phyloP scores from a whole-genome alignment of 1,140 invertebrate species.

The Ooceraea biroi region DNA sequence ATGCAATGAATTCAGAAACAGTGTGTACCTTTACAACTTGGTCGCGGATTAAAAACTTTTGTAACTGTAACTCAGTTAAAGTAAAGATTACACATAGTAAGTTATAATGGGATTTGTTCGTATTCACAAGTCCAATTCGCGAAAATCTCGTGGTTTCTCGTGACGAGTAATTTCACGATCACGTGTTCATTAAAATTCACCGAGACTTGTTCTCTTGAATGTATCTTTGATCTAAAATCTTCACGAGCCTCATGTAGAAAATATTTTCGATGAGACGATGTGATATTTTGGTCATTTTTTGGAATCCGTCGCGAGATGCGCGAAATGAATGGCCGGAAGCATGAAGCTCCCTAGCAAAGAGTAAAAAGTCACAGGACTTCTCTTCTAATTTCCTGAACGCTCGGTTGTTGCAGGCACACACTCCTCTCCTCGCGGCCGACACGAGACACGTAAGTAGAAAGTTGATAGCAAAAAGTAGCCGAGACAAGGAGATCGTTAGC shows the following conservation, averaged over 20 bases:
- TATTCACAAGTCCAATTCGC: neutral
- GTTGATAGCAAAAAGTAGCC: conserved; percentile 40
- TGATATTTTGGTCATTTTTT: conserved; percentile 41
- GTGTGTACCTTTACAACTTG: conserved; percentile 24
- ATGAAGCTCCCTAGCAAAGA: conserved; percentile 69
- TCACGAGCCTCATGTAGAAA: neutral
- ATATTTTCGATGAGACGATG: neutral
- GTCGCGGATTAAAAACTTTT: conserved; percentile 12
- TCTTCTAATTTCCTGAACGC: conserved; percentile 76
- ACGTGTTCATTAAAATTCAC: neutral
- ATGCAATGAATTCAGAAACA: neutral
- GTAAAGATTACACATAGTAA: neutral
- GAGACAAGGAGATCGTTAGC: conserved; percentile 45
- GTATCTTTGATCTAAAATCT: neutral
- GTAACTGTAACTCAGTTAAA: conserved; percentile 6
- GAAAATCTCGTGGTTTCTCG: neutral
- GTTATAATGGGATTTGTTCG: conserved; percentile 32
- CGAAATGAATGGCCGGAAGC: conserved; percentile 57
- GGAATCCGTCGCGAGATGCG: conserved; percentile 20
- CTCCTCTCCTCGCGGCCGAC: conserved; percentile 87
- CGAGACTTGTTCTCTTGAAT: conserved; percentile 3
- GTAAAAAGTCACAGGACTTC: conserved; percentile 51
- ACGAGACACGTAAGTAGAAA: conserved; percentile 87
- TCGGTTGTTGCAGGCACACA: conserved; percentile 88
- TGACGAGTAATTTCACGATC: conserved; percentile 16